Conservation (phyloP, 2,888 invertebrate genomes). For the Sericinus montela region DNA sequence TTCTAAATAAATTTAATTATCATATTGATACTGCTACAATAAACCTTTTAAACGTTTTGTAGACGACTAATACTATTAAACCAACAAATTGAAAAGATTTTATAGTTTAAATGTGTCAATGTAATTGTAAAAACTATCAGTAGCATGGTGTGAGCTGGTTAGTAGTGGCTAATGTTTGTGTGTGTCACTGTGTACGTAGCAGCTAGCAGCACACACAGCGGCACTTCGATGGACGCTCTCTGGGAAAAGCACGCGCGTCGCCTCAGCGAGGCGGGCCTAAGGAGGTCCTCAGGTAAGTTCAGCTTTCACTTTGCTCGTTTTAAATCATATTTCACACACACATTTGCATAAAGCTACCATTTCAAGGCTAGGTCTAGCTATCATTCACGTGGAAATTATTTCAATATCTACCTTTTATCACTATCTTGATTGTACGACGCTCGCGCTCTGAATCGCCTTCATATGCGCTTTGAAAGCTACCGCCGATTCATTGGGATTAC, state of each 20-base stretch:
- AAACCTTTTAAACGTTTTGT: too few relatives aligned
- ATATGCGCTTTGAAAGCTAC: slow-evolving; percentile 35
- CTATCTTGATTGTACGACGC: slow-evolving; percentile 12
- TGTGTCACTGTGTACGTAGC: slow-evolving; percentile 70
- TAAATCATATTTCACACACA: slow-evolving; percentile 26
- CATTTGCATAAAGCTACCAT: not conserved
- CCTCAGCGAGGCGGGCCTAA: slow-evolving; percentile 86
- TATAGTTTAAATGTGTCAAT: slow-evolving; percentile 1
- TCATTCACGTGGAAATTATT: slow-evolving; percentile 11
- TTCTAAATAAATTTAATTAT: too few relatives aligned
- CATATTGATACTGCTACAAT: too few relatives aligned
- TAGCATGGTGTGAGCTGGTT: slow-evolving; percentile 39
- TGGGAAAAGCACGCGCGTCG: slow-evolving; percentile 87
- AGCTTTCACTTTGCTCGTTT: slow-evolving; percentile 21
- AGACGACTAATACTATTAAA: not conserved
- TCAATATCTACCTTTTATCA: slow-evolving; percentile 8
- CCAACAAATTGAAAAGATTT: not conserved
- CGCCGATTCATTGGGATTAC: slow-evolving; percentile 27
- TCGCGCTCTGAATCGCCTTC: slow-evolving; percentile 31
- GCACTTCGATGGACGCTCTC: slow-evolving; percentile 84
- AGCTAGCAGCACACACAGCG: slow-evolving; percentile 80
- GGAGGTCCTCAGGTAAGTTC: slow-evolving; percentile 86
- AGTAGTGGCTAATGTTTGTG: slow-evolving; percentile 72
- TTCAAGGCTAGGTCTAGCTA: not conserved
- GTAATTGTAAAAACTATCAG: slow-evolving; percentile 20